Conservation (phyloP, 2,888 invertebrate genomes). For the Apantesis nais region DNA sequence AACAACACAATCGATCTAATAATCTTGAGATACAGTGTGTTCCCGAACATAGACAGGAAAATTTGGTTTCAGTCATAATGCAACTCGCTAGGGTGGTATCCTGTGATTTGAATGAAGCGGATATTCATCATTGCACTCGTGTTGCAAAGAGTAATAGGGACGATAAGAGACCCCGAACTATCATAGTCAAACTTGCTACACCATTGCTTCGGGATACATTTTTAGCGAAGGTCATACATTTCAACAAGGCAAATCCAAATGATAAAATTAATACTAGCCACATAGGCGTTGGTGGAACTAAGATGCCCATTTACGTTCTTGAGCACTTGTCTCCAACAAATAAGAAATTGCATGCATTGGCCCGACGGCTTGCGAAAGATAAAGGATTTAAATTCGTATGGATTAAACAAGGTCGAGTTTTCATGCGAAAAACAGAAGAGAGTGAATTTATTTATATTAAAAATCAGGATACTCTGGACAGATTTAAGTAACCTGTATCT, state of each 20-base stretch:
- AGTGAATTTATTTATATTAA: slow-evolving; percentile 8
- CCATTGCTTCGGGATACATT: too few relatives aligned
- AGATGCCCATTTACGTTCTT: slow-evolving; percentile 13
- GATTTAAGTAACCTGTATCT: not conserved
- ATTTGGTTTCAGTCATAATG: not conserved
- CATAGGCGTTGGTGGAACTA: slow-evolving; percentile 18
- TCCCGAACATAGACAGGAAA: not conserved
- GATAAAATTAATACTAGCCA: slow-evolving; percentile 14
- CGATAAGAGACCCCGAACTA: too few relatives aligned
- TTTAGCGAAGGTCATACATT: not conserved
- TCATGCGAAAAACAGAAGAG: slow-evolving; percentile 7
- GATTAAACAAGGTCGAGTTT: slow-evolving; percentile 6
- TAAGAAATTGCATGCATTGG: slow-evolving; percentile 19
- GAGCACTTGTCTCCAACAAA: slow-evolving; percentile 20
- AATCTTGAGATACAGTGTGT: too few relatives aligned
- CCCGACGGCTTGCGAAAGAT: slow-evolving; percentile 1
- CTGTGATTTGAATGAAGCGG: slow-evolving; percentile 6
- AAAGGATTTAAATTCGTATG: slow-evolving; percentile 9
- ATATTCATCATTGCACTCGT: not conserved
- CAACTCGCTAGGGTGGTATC: slow-evolving; percentile 3
- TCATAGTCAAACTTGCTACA: too few relatives aligned
- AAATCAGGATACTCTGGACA: slow-evolving; percentile 4
- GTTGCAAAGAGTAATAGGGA: too few relatives aligned
- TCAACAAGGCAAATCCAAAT: slow-evolving; percentile 8
- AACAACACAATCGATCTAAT: not conserved